Conservation (phyloP, 2,113 vertebrate species). For the Tretioscincus oriximinensis region DNA sequence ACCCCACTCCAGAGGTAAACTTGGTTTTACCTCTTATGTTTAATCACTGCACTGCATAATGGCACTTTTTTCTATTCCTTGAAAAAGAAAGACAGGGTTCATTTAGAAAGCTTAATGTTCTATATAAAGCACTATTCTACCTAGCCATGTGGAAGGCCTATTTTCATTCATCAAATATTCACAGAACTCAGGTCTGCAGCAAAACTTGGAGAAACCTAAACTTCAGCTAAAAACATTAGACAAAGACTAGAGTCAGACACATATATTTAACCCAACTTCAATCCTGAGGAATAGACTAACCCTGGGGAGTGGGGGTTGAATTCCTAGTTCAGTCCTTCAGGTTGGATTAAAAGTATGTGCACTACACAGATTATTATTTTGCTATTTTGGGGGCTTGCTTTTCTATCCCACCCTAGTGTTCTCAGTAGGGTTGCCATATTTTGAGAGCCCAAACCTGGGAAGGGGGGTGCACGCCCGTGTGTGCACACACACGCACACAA, state of each 20-base stretch:
- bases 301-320: no score
- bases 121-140: constrained; percentile 42
- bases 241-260: background rate
- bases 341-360: no score
- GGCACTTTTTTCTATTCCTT: constrained; percentile 19
- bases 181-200: constrained; percentile 26
- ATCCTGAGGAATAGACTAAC: no score
- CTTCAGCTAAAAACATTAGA: constrained; percentile 3
- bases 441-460: no score
- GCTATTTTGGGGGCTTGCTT: no score
- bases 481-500: no score
- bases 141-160: constrained; percentile 50
- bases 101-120: constrained; percentile 21
- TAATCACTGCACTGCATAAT: constrained; percentile 43
- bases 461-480: no score
- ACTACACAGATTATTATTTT: background rate
- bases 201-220: constrained; percentile 34
- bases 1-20: constrained; percentile 7
- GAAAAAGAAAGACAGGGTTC: constrained; percentile 39
- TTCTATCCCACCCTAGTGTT: no score
- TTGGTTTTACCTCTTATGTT: constrained; percentile 47
- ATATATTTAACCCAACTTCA: no score
- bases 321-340: no score
- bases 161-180: constrained; percentile 60
- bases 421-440: no score